Percentiles rank a stretch among this genome's conserved stretches.
Evolutionary conservation across 2,797 vertebrate genomes (phyloP).

Genomic region (Peromyscus nudipes): DNA sequence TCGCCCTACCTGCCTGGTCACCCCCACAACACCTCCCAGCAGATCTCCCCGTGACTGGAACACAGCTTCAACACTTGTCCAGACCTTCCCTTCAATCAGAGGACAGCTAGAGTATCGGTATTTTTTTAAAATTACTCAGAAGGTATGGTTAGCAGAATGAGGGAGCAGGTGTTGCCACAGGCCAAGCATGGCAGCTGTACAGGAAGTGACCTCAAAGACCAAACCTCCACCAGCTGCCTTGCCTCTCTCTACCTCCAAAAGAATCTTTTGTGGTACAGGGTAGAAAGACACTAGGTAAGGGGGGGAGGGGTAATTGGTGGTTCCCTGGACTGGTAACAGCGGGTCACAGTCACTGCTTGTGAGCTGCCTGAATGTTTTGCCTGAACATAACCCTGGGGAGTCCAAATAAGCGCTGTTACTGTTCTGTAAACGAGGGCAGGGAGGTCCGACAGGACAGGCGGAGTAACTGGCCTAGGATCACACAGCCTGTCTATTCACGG

Average conservation of each 20-base stretch:
- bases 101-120: not conserved
- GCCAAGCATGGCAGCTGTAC: slow-evolving; percentile 56
- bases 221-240: slow-evolving; percentile 35
- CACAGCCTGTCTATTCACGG: not conserved
- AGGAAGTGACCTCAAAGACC: slow-evolving; percentile 57
- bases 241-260: not conserved
- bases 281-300: not conserved
- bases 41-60: not conserved
- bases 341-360: slow-evolving; percentile 18
- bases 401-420: not conserved
- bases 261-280: not conserved
- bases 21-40: not conserved
- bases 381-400: not conserved
- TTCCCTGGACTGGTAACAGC: not conserved
- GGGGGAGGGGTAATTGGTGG: not conserved
- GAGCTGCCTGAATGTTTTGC: not conserved
- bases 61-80: not conserved
- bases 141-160: not conserved
- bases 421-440: not conserved
- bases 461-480: slow-evolving; percentile 26
- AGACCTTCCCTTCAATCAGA: not conserved
- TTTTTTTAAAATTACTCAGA: slow-evolving; percentile 24
- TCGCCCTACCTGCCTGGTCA: not conserved
- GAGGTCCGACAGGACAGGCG: not conserved
- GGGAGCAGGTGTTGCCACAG: slow-evolving; percentile 59